Base-by-base conservation (phyloP, 2,113 vertebrate species). In the Balaeniceps rex region DNA sequence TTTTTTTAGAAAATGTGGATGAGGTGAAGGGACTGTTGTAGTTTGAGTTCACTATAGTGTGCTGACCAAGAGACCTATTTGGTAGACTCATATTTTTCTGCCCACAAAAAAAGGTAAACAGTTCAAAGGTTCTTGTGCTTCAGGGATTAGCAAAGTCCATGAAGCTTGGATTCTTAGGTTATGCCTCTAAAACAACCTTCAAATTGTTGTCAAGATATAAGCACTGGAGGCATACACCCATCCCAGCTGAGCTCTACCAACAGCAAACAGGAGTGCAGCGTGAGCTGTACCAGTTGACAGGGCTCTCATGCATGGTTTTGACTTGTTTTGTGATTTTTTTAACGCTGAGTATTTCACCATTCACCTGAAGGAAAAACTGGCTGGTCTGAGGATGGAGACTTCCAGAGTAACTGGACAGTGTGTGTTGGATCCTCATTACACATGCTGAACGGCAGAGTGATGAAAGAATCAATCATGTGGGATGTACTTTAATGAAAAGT, bases 381-480 rank as follows among this genome's bases (percentile, higher is more conserved):
- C 36, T 90, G 70, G 9, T 55, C 17, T 61, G 91, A 79, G 61
- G 57, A 47, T 44, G 38, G 69, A 84, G 88, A 19, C 38, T 95
- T 84, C 13, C 57, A 40, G 65, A 11, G 34, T 14, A 22, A 29
- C 33, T 24, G 74, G 64, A 11, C n/a, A 60, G 38, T 1, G 16
- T 14, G 46, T 47, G 57, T 22, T 40, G 72, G 65, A 65, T 71
- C 57, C 61, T 87, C 47, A 11, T 68, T 55, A 23, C 26, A 6
- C 9, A 15, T 0, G 0, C 46, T 52, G 78, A 57, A 17, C 3
- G 1, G 61, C 78, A 72, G 68, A 83, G 69, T 1, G 8, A 38
- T 60, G 77, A 34, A 33, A 46, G 66, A 52, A 71, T 93, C 87
- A 51, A 25, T 91, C 65, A 7, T 9, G 19, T 0, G 2, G 75